These are phyloP conservation scores for Perizoma flavofasciatum DNA, from an alignment of 2,888 invertebrate genomes.

Conservation along the genomic window DNA sequence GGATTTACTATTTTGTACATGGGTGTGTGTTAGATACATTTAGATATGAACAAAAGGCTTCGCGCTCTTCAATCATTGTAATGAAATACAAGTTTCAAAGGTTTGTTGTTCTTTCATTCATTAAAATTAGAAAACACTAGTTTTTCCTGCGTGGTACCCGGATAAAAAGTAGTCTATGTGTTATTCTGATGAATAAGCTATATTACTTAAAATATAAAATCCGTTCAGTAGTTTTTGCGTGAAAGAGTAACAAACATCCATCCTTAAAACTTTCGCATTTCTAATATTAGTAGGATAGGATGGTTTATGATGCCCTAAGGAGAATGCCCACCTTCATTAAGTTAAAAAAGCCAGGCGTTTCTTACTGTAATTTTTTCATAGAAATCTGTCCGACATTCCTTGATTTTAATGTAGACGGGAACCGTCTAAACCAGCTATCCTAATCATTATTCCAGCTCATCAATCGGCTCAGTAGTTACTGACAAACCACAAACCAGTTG, in stretches of 20 bases:
- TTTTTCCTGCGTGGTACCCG: too few species aligned
- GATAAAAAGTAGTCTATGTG: too few species aligned
- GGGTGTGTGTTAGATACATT: slow-evolving; percentile 12
- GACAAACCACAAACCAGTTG: slow-evolving; percentile 65
- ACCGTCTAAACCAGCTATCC: slow-evolving; percentile 32
- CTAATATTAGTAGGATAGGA: too few species aligned
- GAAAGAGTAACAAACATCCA: too few species aligned
- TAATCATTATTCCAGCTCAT: slow-evolving; percentile 59
- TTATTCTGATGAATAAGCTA: too few species aligned
- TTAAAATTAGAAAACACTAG: neutral
- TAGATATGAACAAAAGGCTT: slow-evolving; percentile 19
- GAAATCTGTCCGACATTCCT: too few species aligned
- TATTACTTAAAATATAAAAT: too few species aligned
- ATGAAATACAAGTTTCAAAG: slow-evolving; percentile 3
- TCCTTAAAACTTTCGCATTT: too few species aligned
- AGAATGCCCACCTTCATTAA: neutral
- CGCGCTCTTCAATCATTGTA: slow-evolving; percentile 15
- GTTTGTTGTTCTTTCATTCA: slow-evolving; percentile 5
- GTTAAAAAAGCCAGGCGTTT: too few species aligned
- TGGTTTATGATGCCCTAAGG: slow-evolving; percentile 23
- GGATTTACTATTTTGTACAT: slow-evolving; percentile 28
- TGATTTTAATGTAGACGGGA: slow-evolving; percentile 1
- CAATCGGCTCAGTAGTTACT: slow-evolving; percentile 48
- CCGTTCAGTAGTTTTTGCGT: too few species aligned
- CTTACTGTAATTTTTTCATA: too few species aligned